Percentiles rank a stretch among this genome's conserved stretches.
Evolutionary conservation across 2,113 vertebrate genomes (phyloP).

Genomic region (Enhydra lutris): DNA sequence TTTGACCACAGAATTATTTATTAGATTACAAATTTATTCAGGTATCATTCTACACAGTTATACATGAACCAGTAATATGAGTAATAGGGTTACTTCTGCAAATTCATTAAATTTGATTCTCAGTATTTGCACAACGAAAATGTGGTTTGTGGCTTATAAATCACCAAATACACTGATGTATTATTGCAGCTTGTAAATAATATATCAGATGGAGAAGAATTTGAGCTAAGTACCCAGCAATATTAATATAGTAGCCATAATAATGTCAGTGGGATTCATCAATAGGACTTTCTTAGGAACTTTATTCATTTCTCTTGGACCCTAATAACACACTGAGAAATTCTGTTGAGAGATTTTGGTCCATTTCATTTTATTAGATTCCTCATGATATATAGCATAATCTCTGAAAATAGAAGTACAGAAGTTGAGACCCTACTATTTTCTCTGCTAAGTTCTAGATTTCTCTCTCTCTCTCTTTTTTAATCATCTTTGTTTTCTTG

Average conservation of each 20-base stretch:
- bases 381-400: not conserved
- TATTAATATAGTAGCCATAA: conserved; percentile 5
- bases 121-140: not conserved
- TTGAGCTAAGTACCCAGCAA: not conserved
- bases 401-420: not conserved
- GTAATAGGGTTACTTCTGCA: not conserved
- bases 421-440: not conserved
- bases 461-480: not conserved
- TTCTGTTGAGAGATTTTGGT: not conserved
- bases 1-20: not conserved
- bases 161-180: not conserved
- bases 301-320: not conserved
- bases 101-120: not conserved
- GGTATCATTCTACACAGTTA: not conserved
- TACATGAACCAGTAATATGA: not conserved
- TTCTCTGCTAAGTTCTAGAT: not conserved
- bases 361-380: conserved; percentile 19
- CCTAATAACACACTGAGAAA: not conserved
- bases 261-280: not conserved
- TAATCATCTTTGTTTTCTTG: not conserved
- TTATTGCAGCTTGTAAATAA: not conserved
- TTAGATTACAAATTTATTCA: not conserved
- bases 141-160: not conserved
- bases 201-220: not conserved
- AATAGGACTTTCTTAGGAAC: not conserved